Evolutionary conservation across 2,113 vertebrate species (phyloP), one percentile per base, ranked within the genome.

Genomic region (Microcebus lehilahytsara): DNA sequence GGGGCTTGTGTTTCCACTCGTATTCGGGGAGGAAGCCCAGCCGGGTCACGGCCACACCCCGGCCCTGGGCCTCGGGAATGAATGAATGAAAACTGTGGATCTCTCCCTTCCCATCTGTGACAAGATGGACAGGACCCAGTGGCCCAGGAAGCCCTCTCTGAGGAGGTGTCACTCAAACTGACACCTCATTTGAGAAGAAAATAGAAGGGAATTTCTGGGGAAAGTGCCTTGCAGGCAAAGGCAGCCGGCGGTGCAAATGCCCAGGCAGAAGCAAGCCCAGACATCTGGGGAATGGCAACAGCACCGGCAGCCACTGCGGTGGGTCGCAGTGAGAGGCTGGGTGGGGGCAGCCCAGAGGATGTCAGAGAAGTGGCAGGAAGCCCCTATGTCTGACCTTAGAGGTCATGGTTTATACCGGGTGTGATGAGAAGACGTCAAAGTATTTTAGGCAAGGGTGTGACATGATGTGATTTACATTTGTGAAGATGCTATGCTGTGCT

Each of bases 101-200:
- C 20, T 92, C 93, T 96, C 72, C 86, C 89, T 91, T 37, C 30
- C 30, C 84, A 30, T 42, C 53, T 83, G 42, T 56, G 85, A 83
- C 83, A 81, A 92, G 30, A 87, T 51, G 49, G 84, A 89, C 49
- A 67, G n/a, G 49, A 40, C 2, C 4, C 86, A 46, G n/a, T 67
- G 53, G 83, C 69, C 84, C 60, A 64, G 64, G 46, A 93, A 78
- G 62, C 40, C 10, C 23, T 89, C n/a, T 91, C 78, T 46, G 7
- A 85, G 16, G 51, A 96, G 16, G 66, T 60, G 40, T 75, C 78
- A 85, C 67, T 23, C 42, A 51, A 93, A 58, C 37, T 53, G 51
- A 96, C 32, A 91, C 22, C 34, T 89, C 66, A 88, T 89, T 96
- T 83, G 90, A 91, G 42, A 75, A 27, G n/a, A 94, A 69, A 51